A percentile compares a stretch with the other conserved stretches of the same genome.
Conservation (phyloP, 2,888 invertebrate species). For the Acleris emargana region DNA sequence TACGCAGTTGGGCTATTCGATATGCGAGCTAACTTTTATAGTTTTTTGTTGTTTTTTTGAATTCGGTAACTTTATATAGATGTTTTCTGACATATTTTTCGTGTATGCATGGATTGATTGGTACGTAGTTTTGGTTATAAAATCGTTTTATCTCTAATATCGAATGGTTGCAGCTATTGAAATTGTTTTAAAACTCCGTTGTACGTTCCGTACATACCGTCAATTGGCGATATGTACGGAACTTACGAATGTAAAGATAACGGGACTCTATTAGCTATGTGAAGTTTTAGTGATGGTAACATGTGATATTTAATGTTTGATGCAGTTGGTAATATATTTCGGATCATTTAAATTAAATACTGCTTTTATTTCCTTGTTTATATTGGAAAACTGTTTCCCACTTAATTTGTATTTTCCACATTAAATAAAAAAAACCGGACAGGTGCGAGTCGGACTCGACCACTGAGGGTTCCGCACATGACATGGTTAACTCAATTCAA, state of each 20-base stretch:
- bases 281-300: slow-evolving; percentile 41
- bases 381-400: no score
- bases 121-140: not conserved
- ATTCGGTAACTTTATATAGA: no score
- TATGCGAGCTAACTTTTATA: not conserved
- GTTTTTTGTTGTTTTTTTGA: no score
- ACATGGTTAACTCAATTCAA: no score
- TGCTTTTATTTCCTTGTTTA: not conserved
- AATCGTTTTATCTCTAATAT: not conserved
- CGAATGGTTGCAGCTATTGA: not conserved
- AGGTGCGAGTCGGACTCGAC: no score
- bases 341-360: not conserved
- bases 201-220: no score
- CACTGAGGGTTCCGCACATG: no score
- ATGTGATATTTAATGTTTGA: slow-evolving; percentile 38
- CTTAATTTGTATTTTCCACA: no score
- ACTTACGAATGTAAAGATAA: not conserved
- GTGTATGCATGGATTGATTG: not conserved
- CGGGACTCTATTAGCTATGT: not conserved
- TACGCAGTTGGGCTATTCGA: slow-evolving; percentile 1
- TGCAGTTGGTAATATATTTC: slow-evolving; percentile 32
- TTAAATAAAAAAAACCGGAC: no score
- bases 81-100: no score
- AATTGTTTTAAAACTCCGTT: not conserved
- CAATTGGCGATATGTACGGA: no score